Percentiles rank a stretch among this genome's conserved stretches.
Conservation (phyloP, 2,113 vertebrate species). For the Scortum barcoo region DNA sequence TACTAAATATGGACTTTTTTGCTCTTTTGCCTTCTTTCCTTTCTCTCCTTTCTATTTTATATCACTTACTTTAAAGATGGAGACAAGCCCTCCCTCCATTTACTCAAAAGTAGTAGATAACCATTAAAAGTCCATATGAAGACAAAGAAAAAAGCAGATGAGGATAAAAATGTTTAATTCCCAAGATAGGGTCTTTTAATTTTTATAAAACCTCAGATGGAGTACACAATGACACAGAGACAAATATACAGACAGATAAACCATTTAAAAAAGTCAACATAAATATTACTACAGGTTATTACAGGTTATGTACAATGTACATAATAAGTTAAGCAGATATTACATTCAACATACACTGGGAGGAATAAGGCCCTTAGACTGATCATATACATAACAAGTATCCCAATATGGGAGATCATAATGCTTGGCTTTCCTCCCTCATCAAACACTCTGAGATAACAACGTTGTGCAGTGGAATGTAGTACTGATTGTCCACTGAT, state of each 20-base stretch:
- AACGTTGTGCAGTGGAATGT: not conserved
- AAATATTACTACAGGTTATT: conserved; percentile 72
- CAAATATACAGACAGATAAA: conserved; percentile 40
- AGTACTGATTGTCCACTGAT: too few species aligned
- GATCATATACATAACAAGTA: conserved; percentile 41
- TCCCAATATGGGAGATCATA: conserved; percentile 76
- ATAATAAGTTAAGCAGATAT: conserved; percentile 72
- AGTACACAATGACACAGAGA: conserved; percentile 17
- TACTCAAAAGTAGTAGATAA: not conserved
- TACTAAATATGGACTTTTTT: too few species aligned
- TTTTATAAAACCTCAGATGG: conserved; percentile 18
- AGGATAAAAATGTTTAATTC: not conserved
- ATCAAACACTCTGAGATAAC: not conserved
- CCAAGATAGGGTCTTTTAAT: conserved; percentile 34
- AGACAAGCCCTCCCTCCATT: not conserved
- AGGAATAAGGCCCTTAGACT: conserved; percentile 67
- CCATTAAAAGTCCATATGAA: conserved; percentile 33
- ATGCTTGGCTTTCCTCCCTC: not conserved
- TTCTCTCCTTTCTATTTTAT: not conserved
- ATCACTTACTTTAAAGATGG: not conserved
- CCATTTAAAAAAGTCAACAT: conserved; percentile 67
- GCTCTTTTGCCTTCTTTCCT: too few species aligned
- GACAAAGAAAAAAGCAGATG: not conserved
- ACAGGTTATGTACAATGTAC: conserved; percentile 55
- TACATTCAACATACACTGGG: conserved; percentile 52